Conservation (phyloP, 2,797 vertebrate genomes). For the Gymnothorax javanicus region DNA sequence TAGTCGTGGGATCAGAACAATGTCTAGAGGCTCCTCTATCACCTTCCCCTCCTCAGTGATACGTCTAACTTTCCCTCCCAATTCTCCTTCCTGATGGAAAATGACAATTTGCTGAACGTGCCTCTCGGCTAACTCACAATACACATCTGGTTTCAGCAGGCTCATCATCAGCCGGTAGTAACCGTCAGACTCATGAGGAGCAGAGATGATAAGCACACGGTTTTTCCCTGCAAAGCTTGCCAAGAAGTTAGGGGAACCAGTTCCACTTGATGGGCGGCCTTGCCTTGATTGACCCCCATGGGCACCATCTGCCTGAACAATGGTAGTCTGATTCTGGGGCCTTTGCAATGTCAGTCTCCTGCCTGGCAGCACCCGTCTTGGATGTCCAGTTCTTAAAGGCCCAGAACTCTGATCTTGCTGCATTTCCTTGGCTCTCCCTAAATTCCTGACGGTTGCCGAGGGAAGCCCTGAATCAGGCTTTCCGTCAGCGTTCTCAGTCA, state of each 20-base stretch:
- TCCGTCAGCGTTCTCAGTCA: slow-evolving; percentile 39
- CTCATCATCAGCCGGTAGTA: slow-evolving; percentile 98
- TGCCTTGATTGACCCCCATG: slow-evolving; percentile 69
- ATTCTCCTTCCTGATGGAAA: slow-evolving; percentile 90
- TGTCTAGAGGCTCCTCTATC: slow-evolving; percentile 88
- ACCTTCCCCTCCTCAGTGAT: slow-evolving; percentile 89
- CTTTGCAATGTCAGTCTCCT: slow-evolving; percentile 56
- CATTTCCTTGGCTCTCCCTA: slow-evolving; percentile 53
- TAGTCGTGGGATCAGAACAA: slow-evolving; percentile 85
- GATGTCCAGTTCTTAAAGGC: slow-evolving; percentile 39
- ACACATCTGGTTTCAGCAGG: slow-evolving; percentile 89
- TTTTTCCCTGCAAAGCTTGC: slow-evolving; percentile 94
- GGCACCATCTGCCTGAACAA: slow-evolving; percentile 79
- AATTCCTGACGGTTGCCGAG: slow-evolving; percentile 55
- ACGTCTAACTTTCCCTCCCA: slow-evolving; percentile 87
- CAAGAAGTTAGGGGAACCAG: slow-evolving; percentile 87
- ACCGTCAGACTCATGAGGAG: slow-evolving; percentile 90
- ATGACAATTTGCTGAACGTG: slow-evolving; percentile 93
- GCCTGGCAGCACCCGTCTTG: slow-evolving; percentile 40
- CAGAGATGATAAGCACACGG: slow-evolving; percentile 90
- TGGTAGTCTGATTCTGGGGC: slow-evolving; percentile 47
- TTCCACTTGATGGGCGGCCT: slow-evolving; percentile 77
- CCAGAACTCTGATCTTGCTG: slow-evolving; percentile 55
- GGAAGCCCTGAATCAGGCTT: slow-evolving; percentile 43
- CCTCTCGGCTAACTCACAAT: slow-evolving; percentile 92